phyloP scores from a whole-genome alignment of 2,888 invertebrate genomes.

The Diaphora mendica region DNA sequence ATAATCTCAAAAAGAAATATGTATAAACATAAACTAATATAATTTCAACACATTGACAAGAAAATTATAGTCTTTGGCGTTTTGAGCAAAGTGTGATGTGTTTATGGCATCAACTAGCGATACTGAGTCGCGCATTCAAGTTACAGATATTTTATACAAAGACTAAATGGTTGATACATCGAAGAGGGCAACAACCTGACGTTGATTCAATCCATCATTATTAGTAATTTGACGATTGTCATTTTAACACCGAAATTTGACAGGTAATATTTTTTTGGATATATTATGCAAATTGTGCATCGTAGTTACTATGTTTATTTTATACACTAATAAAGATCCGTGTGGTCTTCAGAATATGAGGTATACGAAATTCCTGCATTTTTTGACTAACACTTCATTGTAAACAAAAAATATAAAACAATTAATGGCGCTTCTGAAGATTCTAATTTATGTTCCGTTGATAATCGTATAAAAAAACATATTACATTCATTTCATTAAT shows the following conservation, averaged over 20 bases:
- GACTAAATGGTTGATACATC: slow-evolving; percentile 37
- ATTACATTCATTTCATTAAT: background rate
- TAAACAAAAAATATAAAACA: background rate
- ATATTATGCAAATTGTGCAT: no score
- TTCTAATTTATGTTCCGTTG: background rate
- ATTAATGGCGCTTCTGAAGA: background rate
- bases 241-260: background rate
- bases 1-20: slow-evolving; percentile 25
- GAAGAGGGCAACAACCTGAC: slow-evolving; percentile 10
- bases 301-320: no score
- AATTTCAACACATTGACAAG: slow-evolving; percentile 53
- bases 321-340: no score
- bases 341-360: no score
- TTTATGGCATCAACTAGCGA: slow-evolving; percentile 80
- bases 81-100: slow-evolving; percentile 80
- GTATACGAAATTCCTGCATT: no score
- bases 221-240: background rate
- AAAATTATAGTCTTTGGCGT: slow-evolving; percentile 78
- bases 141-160: slow-evolving; percentile 49
- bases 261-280: no score
- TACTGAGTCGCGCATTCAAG: slow-evolving; percentile 67
- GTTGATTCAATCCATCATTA: background rate
- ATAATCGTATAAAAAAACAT: background rate
- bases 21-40: slow-evolving; percentile 47
- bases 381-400: background rate